Conservation (phyloP, 2,888 invertebrate genomes). For the Meteorus cinctellus region DNA sequence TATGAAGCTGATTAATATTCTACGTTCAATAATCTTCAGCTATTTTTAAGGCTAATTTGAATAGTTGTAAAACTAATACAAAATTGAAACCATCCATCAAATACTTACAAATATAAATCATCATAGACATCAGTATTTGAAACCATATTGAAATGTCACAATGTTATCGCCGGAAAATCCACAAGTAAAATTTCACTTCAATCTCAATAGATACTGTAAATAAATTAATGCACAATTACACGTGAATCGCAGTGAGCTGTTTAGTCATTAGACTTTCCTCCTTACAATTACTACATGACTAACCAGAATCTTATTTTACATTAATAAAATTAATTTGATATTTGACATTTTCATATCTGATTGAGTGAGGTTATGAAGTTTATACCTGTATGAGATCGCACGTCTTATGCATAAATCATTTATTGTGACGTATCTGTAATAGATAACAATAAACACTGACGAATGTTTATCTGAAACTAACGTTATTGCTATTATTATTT, state of each 20-base stretch:
- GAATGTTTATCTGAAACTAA: too few species aligned
- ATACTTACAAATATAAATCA: slow-evolving; percentile 84
- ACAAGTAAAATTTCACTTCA: not conserved
- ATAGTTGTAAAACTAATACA: not conserved
- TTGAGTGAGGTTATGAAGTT: too few species aligned
- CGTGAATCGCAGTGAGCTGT: not conserved
- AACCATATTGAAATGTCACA: slow-evolving; percentile 62
- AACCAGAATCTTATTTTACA: too few species aligned
- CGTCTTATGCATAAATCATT: too few species aligned
- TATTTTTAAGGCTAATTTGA: not conserved
- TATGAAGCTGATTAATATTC: not conserved
- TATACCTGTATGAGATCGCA: too few species aligned
- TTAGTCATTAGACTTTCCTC: too few species aligned
- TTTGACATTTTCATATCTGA: too few species aligned
- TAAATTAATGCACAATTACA: not conserved
- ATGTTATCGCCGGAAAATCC: not conserved
- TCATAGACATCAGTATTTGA: slow-evolving; percentile 77
- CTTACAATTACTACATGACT: too few species aligned
- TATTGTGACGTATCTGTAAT: too few species aligned
- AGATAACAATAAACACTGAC: too few species aligned
- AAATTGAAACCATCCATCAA: not conserved
- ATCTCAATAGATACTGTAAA: not conserved
- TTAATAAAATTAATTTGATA: too few species aligned
- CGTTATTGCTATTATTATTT: too few species aligned
- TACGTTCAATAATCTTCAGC: not conserved